A percentile compares a stretch with the other conserved stretches of the same genome.
phyloP scores from a whole-genome alignment of 2,888 invertebrate genomes.

The Dromius quadrimaculatus region DNA sequence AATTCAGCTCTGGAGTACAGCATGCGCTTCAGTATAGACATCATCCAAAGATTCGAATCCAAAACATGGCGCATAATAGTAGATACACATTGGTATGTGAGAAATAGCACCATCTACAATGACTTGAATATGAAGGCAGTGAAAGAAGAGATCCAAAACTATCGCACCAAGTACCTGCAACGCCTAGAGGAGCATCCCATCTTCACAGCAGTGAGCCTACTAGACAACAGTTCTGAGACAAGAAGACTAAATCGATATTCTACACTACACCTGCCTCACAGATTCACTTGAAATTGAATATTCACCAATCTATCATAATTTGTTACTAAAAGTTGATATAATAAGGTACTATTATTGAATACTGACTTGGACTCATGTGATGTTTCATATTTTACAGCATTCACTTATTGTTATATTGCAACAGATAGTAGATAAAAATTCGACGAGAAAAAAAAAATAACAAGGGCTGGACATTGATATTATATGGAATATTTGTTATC shows the following conservation, averaged over 20 bases:
- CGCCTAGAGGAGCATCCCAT: conserved; percentile 1
- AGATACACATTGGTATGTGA: conserved; percentile 9
- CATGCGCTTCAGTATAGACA: conserved; percentile 21
- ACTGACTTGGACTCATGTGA: no score
- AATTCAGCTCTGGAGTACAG: conserved; percentile 13
- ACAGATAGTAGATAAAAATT: no score
- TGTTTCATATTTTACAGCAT: no score
- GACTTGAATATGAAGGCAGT: conserved; percentile 16
- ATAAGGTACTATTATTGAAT: no score
- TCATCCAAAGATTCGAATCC: conserved; percentile 24
- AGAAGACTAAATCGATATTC: conserved; percentile 18
- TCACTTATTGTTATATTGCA: no score
- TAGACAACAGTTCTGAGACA: conserved; percentile 7
- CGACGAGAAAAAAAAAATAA: no score
- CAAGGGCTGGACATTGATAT: no score
- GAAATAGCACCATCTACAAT: background rate
- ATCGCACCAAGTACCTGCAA: conserved; percentile 4
- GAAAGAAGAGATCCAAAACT: conserved; percentile 4
- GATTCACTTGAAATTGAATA: conserved; percentile 2
- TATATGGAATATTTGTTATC: no score
- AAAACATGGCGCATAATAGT: conserved; percentile 10
- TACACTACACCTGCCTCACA: conserved; percentile 3
- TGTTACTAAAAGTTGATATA: no score
- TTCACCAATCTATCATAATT: no score
- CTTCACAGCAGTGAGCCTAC: conserved; percentile 13